phyloP scores from a whole-genome alignment of 2,113 vertebrate species.

The Oryzias javanicus region DNA sequence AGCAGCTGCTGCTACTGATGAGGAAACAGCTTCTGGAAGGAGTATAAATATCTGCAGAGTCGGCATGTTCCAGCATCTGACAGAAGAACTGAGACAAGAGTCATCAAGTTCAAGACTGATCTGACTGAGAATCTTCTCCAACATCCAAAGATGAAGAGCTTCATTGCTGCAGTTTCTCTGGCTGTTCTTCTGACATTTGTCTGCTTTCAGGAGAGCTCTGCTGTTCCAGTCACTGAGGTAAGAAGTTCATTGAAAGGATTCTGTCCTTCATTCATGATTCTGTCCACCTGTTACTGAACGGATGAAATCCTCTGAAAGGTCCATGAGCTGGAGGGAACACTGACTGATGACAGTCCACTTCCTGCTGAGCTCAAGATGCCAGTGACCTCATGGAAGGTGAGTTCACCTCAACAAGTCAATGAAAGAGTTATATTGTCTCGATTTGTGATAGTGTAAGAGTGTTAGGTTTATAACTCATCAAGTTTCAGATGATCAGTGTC shows the following conservation, averaged over 20 bases:
- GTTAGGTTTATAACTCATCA: too few species aligned
- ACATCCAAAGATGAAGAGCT: conserved; percentile 9
- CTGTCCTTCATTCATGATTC: not conserved
- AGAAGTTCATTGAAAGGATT: not conserved
- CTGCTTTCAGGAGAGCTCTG: conserved; percentile 34
- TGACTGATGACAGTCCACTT: not conserved
- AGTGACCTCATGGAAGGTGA: not conserved
- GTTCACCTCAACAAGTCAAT: not conserved
- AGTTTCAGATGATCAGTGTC: too few species aligned
- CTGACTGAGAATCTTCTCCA: not conserved
- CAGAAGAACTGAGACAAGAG: not conserved
- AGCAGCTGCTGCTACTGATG: conserved; percentile 3
- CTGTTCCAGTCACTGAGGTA: conserved; percentile 43
- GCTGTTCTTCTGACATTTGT: conserved; percentile 37
- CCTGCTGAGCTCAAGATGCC: not conserved
- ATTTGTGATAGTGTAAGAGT: too few species aligned
- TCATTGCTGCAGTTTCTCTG: conserved; percentile 36
- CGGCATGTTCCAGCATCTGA: not conserved
- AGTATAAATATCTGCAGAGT: conserved; percentile 9
- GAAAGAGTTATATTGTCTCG: not conserved
- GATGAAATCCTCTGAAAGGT: not conserved
- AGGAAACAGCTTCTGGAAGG: not conserved
- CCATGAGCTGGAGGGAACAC: not conserved
- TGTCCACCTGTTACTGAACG: not conserved
- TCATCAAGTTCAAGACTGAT: too few species aligned